Percentiles rank a stretch among this genome's conserved stretches.
Evolutionary conservation across 2,888 invertebrate species (phyloP).

Genomic region (Gordius sp.): DNA sequence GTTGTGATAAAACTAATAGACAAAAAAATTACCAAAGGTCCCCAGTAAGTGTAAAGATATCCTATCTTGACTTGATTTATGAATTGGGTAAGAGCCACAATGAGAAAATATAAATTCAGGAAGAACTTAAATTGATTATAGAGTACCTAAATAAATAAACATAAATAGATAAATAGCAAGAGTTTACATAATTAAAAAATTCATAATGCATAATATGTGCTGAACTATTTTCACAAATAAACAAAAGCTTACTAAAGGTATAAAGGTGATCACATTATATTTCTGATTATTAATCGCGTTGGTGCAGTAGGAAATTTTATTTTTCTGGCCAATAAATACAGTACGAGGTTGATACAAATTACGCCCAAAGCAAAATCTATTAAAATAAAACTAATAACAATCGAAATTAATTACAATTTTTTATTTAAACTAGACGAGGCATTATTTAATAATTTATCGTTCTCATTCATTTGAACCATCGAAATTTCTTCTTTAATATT

Average conservation of each 20-base stretch:
- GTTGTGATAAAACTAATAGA: too few species aligned
- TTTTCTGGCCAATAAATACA: constrained; percentile 31
- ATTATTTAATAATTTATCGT: neutral
- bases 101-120: constrained; percentile 79
- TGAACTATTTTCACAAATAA: constrained; percentile 10
- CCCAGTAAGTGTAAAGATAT: constrained; percentile 96
- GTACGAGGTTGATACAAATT: constrained; percentile 27
- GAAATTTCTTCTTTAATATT: neutral
- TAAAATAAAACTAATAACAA: neutral
- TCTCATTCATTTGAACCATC: neutral
- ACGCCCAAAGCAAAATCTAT: constrained; percentile 18
- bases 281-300: constrained; percentile 94
- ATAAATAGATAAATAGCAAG: constrained; percentile 17
- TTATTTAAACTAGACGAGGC: neutral
- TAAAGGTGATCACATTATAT: constrained; percentile 47
- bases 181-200: constrained; percentile 13
- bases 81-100: constrained; percentile 93
- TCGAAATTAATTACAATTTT: neutral
- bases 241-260: constrained; percentile 33
- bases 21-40: constrained; percentile 44
- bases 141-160: constrained; percentile 41
- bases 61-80: constrained; percentile 84
- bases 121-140: constrained; percentile 98
- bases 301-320: constrained; percentile 37
- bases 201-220: constrained; percentile 8